Base-by-base conservation (phyloP, 2,797 vertebrate genomes). In the Sphenodon punctatus region DNA sequence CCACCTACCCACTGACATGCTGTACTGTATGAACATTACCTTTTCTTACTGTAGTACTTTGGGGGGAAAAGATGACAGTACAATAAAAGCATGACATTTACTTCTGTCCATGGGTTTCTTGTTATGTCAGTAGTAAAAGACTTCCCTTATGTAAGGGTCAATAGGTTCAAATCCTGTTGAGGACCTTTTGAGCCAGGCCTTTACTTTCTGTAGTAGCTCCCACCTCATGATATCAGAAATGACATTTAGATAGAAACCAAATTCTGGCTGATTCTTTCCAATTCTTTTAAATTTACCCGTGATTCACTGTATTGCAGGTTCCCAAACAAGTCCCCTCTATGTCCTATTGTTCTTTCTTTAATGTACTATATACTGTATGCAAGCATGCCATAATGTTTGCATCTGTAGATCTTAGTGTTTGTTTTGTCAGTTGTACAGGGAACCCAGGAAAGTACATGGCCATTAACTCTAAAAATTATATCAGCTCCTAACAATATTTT, bases 141-240 rank as follows among this genome's bases (percentile, higher is more conserved):
- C 7, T 79, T 67, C 34, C 34, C 78, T 74, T 19, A 39, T 27
- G 10, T 30, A 20, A 3, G 38, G 80, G 60, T 46, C 74, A 83
- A 70, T 3, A 46, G 13, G 49, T 46, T 48, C 10, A 32, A 53
- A 10, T 32, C 70, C 64, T 63, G 38, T 42, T 65, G n/a, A n/a
- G n/a, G n/a, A n/a, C 9, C 59, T 68, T 64, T 25, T 66, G 23
- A 63, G 23, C 55, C 64, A 59, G 45, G 17, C 32, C 55, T 17
- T 51, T 66, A 25, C n/a, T 53, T 13, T 56, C 74, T 56, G 2
- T 23, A 46, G 55, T 56, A 42, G 58, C 49, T 67, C 56, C 2
- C 5, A 67, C 49, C 25, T 73, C 27, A 3, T 30, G 25, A 23
- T 39, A 43, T 2, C 65, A 51, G 43, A 84, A n/a, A 73, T 8